Conservation (phyloP, 2,113 vertebrate species). For the Ptilonorhynchus violaceus region DNA sequence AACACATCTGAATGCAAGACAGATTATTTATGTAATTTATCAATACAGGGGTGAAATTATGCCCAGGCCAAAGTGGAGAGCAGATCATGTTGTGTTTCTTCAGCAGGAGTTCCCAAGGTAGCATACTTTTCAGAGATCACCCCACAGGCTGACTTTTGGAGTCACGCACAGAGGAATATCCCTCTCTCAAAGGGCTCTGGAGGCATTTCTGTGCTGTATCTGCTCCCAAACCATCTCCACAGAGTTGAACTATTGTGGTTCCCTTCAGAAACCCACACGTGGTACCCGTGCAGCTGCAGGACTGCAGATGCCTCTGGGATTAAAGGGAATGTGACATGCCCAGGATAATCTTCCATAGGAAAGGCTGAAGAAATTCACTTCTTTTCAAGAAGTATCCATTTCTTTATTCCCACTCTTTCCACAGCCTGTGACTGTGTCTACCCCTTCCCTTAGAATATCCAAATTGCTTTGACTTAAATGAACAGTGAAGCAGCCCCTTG, state of each 20-base stretch:
- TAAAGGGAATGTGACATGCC: neutral
- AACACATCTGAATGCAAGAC: neutral
- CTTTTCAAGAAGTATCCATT: neutral
- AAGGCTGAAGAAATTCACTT: neutral
- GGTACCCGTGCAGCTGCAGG: neutral
- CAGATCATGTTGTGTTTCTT: neutral
- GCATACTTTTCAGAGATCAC: accelerated
- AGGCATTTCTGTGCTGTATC: neutral
- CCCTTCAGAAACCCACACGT: neutral
- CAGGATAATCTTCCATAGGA: neutral
- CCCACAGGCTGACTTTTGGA: neutral
- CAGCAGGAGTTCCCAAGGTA: neutral
- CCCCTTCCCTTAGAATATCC: neutral
- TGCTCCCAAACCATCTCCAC: neutral
- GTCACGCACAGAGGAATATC: neutral
- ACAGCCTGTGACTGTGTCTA: neutral
- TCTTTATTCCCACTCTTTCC: neutral
- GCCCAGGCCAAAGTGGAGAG: neutral
- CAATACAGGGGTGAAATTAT: neutral
- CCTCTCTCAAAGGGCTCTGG: neutral
- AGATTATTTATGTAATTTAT: neutral
- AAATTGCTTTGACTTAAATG: neutral
- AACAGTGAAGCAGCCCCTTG: accelerated
- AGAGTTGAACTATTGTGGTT: neutral
- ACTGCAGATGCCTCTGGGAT: neutral